Evolutionary conservation across 1,140 invertebrate genomes (phyloP), one percentile per base, ranked within the genome.

Genomic region (Penaeus japonicus): DNA sequence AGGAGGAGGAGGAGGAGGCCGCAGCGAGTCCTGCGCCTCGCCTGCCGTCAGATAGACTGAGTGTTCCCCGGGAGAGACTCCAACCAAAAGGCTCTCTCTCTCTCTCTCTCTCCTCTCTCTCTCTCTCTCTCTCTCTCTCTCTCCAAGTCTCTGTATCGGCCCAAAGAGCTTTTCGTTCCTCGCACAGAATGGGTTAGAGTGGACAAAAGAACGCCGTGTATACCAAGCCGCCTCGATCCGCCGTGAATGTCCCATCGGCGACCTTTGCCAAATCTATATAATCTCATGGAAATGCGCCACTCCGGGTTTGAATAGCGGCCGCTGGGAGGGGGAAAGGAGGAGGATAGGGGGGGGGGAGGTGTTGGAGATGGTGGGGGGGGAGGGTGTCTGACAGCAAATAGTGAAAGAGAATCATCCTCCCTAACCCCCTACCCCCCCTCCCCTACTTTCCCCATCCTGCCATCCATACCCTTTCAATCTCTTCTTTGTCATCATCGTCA

Each of bases 241-340:
- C 81, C 65, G 57, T 83, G 81, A 83, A 83, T 83, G 81, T 83
- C 55, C 81, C 81, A 62, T 83, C 57, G 57, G 27, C 81, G 81
- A 83, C 81, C 81, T 83, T 83, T 83, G 81, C 55, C 81, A 83
- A 83, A 83, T 83, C 81, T 83, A 83, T 83, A 83, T 83, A 83
- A 83, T 83, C 81, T 57, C 81, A 83, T 83, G 81, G 81, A 83
- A 83, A 83, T 83, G 81, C 35, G 57, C 57, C 81, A 83, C 81
- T 65, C 81, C n/a, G 20, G n/a, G n/a, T 22, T n/a, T 83, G 81
- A 83, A 83, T 83, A 65, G 81, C 81, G 35, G 17, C 32, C 22
- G 57, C 17, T 57, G 81, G 57, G 32, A 39, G 24, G 54, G 55
- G 27, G 15, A 27, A 27, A 30, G 15, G 80, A 22, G 80, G 20